Evolutionary conservation across 2,113 vertebrate species (phyloP).

Genomic region (Leiothrix lutea): DNA sequence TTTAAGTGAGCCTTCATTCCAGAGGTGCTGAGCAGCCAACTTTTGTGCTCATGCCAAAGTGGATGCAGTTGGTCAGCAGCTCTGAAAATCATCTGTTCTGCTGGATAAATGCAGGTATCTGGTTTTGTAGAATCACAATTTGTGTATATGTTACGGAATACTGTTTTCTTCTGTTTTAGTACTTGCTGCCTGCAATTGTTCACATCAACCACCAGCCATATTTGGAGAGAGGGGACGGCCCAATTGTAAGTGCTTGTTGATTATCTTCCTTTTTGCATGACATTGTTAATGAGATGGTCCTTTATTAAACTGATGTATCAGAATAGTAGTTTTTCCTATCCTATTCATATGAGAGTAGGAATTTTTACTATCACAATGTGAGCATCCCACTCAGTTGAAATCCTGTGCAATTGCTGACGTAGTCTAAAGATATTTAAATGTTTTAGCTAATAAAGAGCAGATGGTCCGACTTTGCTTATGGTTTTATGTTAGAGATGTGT

Average conservation of each 20-base stretch:
- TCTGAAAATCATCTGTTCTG: background rate
- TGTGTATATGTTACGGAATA: background rate
- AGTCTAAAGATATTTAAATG: background rate
- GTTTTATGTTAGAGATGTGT: background rate
- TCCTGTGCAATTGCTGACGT: background rate
- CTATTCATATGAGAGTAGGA: background rate
- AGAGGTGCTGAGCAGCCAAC: background rate
- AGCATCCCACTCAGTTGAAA: background rate
- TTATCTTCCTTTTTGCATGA: background rate
- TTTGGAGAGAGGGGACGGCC: slow-evolving; percentile 95
- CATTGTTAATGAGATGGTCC: background rate
- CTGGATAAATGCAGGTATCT: background rate
- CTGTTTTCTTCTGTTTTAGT: slow-evolving; percentile 72
- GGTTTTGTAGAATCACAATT: background rate
- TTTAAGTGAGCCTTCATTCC: background rate
- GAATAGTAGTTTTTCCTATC: background rate
- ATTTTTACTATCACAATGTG: background rate
- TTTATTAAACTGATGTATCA: background rate
- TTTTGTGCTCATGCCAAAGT: background rate
- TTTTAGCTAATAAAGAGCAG: background rate
- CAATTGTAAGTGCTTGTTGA: slow-evolving; percentile 87
- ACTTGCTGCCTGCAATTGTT: slow-evolving; percentile 94
- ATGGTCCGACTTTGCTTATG: background rate
- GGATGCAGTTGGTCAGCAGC: background rate
- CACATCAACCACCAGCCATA: slow-evolving; percentile 99